These are phyloP conservation scores for Ornithorhynchus anatinus DNA, from an alignment of 2,113 vertebrate genomes.

Conservation along the genomic window DNA sequence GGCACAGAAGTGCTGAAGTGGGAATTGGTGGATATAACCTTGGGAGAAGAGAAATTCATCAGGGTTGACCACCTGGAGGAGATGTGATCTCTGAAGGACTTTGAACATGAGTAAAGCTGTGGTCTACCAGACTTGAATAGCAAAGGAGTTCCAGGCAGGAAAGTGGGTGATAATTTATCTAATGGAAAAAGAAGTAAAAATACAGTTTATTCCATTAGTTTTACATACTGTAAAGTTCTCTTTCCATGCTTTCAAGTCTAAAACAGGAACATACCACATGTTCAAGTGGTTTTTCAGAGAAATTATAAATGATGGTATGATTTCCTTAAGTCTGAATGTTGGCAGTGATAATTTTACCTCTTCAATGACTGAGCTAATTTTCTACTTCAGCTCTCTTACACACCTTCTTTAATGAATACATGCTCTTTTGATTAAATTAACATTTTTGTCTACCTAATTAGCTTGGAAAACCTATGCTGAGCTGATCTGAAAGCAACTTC, in stretches of 20 bases:
- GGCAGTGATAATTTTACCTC: conserved; percentile 56
- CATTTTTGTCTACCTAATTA: conserved; percentile 77
- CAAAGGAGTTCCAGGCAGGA: too few species aligned
- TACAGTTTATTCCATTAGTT: neutral
- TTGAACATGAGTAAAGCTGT: too few species aligned
- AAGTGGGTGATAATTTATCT: conserved; percentile 19
- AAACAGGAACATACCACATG: neutral
- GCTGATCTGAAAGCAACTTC: conserved; percentile 67
- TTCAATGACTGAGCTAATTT: conserved; percentile 67
- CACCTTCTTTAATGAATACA: conserved; percentile 72
- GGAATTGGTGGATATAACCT: too few species aligned
- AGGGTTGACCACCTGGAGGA: too few species aligned
- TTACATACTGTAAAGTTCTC: neutral
- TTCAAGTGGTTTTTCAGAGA: neutral
- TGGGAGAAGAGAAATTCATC: too few species aligned
- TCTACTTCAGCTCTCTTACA: conserved; percentile 65
- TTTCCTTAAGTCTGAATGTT: conserved; percentile 35
- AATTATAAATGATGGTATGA: conserved; percentile 16
- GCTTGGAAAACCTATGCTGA: conserved; percentile 70
- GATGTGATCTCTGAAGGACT: too few species aligned
- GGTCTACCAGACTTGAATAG: too few species aligned
- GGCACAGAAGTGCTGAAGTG: too few species aligned
- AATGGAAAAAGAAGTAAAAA: conserved; percentile 9
- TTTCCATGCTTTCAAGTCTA: neutral
- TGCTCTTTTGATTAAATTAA: conserved; percentile 78